phyloP scores from a whole-genome alignment of 30 jellyfish, hydroid and myxozoan genomes.

The Turritopsis rubra region DNA sequence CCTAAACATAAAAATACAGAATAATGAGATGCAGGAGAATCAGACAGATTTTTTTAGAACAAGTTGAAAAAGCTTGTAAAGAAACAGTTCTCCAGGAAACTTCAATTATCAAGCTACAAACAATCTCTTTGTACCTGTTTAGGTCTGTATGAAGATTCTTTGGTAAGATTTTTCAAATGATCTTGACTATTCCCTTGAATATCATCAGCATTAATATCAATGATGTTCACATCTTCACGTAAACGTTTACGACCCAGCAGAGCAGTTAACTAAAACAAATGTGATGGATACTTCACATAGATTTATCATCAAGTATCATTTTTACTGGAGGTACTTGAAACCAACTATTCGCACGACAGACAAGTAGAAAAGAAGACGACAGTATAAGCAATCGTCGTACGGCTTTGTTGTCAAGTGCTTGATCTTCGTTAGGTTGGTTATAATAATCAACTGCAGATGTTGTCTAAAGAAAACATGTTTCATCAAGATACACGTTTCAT shows the following conservation, averaged over 20 bases:
- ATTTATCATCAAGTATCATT: not conserved
- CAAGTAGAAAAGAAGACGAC: not conserved
- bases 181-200: slow-evolving; percentile 38
- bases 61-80: not conserved
- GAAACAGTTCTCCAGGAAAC: too few relatives aligned
- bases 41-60: not conserved
- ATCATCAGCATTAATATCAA: slow-evolving; percentile 69
- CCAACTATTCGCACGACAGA: not conserved
- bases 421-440: slow-evolving; percentile 19
- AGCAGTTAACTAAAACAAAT: slow-evolving; percentile 24
- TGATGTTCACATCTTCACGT: slow-evolving; percentile 55
- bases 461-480: not conserved
- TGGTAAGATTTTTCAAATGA: slow-evolving; percentile 36
- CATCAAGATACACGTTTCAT: not conserved
- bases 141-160: slow-evolving; percentile 20
- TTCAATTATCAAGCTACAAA: too few relatives aligned
- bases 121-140: slow-evolving; percentile 3
- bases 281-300: not conserved
- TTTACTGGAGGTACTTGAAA: not conserved
- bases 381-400: too few relatives aligned
- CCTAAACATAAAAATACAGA: not conserved
- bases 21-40: not conserved
- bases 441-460: not conserved
- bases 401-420: not conserved
- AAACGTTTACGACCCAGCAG: slow-evolving; percentile 55